Conservation (phyloP, 2,113 vertebrate genomes). For the Corydoras sp. region DNA sequence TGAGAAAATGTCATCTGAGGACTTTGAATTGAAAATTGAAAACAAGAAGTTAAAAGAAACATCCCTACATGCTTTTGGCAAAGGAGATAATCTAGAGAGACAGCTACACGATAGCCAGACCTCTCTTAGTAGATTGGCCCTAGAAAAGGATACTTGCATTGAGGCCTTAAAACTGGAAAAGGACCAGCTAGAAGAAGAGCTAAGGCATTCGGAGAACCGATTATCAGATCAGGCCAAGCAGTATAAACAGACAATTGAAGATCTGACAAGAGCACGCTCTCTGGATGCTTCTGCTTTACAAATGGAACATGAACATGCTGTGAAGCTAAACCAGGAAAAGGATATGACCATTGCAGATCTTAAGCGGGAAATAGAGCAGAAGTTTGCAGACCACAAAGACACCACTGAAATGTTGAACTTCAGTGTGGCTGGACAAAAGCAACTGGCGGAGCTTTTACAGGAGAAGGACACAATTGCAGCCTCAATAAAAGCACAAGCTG, state of each 20-base stretch:
- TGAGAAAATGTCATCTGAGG: conserved; percentile 66
- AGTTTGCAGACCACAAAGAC: conserved; percentile 72
- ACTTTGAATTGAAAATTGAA: conserved; percentile 75
- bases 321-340: conserved; percentile 79
- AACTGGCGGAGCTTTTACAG: conserved; percentile 78
- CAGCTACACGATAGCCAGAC: conserved; percentile 68
- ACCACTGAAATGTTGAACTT: conserved; percentile 80
- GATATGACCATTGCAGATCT: conserved; percentile 77
- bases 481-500: conserved; percentile 70
- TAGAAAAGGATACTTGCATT: conserved; percentile 75
- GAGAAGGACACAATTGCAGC: conserved; percentile 83
- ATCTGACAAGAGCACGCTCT: conserved; percentile 65
- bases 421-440: conserved; percentile 81
- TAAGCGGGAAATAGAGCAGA: conserved; percentile 70
- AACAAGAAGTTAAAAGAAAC: conserved; percentile 68
- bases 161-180: conserved; percentile 82
- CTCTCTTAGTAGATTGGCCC: conserved; percentile 58
- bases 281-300: conserved; percentile 73
- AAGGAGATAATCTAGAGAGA: conserved; percentile 61
- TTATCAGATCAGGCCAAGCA: conserved; percentile 70
- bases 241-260: conserved; percentile 75
- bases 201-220: conserved; percentile 66
- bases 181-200: conserved; percentile 70
- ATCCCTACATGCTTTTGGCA: conserved; percentile 29
- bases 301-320: conserved; percentile 70